phyloP scores from a whole-genome alignment of 1,140 invertebrate genomes.

The Drosophila auraria region DNA sequence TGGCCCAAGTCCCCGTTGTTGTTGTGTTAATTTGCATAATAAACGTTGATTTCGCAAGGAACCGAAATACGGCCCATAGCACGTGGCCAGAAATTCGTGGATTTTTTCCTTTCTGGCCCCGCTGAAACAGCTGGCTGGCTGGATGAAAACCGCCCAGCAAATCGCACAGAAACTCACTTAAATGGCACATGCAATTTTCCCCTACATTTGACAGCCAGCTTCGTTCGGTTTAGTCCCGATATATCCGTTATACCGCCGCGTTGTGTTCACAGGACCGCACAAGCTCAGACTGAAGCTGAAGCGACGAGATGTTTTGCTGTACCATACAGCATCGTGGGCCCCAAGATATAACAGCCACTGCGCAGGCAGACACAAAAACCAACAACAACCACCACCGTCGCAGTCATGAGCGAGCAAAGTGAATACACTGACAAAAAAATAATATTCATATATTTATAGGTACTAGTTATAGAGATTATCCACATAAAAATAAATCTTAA shows the following conservation, averaged over 20 bases:
- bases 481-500: no score
- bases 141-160: constrained; percentile 15
- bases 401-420: no score
- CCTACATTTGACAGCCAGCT: constrained; percentile 47
- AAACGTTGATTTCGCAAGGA: constrained; percentile 23
- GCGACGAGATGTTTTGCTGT: constrained; percentile 5
- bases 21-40: constrained; percentile 50
- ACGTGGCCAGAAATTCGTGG: constrained; percentile 33
- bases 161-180: constrained; percentile 41
- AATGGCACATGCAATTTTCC: constrained; percentile 55
- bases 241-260: constrained; percentile 51
- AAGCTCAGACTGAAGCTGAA: constrained; percentile 65
- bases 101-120: constrained; percentile 18
- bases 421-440: no score
- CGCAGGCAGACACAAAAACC: no score
- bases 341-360: no score
- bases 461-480: no score
- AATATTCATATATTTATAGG: no score
- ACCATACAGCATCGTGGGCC: no score
- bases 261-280: constrained; percentile 70
- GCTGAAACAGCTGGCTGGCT: constrained; percentile 11
- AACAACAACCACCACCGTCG: no score
- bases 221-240: constrained; percentile 43
- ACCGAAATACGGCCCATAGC: constrained; percentile 15
- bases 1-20: constrained; percentile 27